These are phyloP conservation scores for Eulemur rufifrons DNA, from an alignment of 2,113 vertebrate species.

Conservation along the genomic window DNA sequence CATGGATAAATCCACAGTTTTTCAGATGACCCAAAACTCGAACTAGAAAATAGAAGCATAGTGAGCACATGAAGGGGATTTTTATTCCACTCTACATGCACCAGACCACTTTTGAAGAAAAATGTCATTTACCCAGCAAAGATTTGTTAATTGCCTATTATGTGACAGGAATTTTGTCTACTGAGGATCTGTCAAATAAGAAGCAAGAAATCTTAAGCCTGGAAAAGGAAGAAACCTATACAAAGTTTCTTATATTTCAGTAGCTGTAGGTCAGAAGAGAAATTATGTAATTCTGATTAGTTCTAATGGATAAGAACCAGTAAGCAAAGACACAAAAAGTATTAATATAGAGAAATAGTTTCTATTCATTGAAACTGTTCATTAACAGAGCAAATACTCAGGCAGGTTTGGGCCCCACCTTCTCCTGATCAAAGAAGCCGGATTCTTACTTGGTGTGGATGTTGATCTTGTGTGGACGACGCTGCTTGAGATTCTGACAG, in stretches of 20 bases:
- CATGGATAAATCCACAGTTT: neutral
- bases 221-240: neutral
- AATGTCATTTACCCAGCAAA: neutral
- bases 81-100: neutral
- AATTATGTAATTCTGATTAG: neutral
- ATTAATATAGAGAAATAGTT: neutral
- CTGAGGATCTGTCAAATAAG: neutral
- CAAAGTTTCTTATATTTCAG: neutral
- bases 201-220: neutral
- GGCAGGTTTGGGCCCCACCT: neutral
- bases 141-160: neutral
- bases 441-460: neutral
- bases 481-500: neutral
- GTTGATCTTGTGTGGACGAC: neutral
- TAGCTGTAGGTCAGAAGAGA: neutral
- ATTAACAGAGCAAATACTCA: neutral
- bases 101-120: neutral
- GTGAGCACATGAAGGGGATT: neutral
- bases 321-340: neutral
- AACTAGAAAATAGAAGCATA: neutral
- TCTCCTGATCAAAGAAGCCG: neutral
- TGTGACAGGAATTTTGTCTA: neutral
- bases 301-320: neutral
- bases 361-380: neutral
- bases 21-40: neutral